Base-by-base conservation (phyloP, 1,140 invertebrate species). In the Ceratitis capitata region DNA sequence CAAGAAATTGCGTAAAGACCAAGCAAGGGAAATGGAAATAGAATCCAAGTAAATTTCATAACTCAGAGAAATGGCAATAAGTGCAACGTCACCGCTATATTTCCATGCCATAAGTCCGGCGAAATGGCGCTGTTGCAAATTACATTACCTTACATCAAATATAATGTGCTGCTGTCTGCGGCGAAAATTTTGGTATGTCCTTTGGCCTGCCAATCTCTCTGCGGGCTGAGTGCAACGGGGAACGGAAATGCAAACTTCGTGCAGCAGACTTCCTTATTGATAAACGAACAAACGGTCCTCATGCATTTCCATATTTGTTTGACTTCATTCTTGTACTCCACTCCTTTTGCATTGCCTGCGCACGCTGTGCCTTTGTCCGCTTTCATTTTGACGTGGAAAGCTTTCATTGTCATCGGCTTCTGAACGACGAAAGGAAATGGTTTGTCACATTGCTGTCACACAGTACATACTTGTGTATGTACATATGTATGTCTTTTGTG, bases 381-480 rank as follows among this genome's bases (percentile, higher is more conserved):
- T n/a, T n/a, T 3, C 32, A 16, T 7, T 45, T 42, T 45, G 3
- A 3, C 6, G 29, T 16, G 7, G 19, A 16, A 16, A 14, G 61
- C 29, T 69, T 69, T 32, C 42, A 47, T 47, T 78, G 69, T 10
- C 39, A 29, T 26, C 39, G n/a, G n/a, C 9, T n/a, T n/a, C n/a
- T n/a, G n/a, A 74, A n/a, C 9, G 32, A 69, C 23, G 61, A 39
- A 1, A 16, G 29, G 3, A 69, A 69, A 69, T 42, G 5, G 35
- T 35, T 74, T 35, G 64, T 74, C 64, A 74, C 64, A 74, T 39
- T 74, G 69, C 39, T 47, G 69, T 45, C 69, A 78, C 45, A 45
- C n/a, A n/a, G n/a, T n/a, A n/a, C n/a, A n/a, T n/a, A n/a, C n/a
- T n/a, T n/a, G n/a, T n/a, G n/a, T n/a, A n/a, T n/a, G n/a, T n/a